Conservation (phyloP, 2,888 invertebrate species). For the Lasioglossum malachurum region DNA sequence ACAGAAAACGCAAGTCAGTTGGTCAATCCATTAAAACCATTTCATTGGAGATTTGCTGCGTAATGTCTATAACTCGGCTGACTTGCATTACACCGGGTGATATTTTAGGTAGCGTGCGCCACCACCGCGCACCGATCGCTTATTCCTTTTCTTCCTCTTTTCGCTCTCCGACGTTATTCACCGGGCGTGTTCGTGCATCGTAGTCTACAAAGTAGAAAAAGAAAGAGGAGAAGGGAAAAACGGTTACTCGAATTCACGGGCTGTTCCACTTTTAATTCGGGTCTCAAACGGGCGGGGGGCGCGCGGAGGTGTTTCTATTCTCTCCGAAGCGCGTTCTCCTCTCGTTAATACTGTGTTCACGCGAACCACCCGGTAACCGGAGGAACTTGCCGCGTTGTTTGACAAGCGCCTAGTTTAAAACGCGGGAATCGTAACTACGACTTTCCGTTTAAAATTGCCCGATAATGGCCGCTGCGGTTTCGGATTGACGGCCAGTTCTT, state of each 20-base stretch:
- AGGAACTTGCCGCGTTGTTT: conserved; percentile 48
- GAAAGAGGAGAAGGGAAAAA: background rate
- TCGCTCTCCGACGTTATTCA: background rate
- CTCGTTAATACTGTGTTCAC: background rate
- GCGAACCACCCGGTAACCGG: conserved; percentile 28
- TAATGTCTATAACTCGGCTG: conserved; percentile 69
- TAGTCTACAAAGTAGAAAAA: background rate
- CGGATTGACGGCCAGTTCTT: conserved; percentile 66
- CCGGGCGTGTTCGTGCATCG: background rate
- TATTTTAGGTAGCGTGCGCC: conserved; percentile 49
- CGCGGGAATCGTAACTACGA: conserved; percentile 61
- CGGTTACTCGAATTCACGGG: background rate
- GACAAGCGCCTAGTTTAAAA: conserved; percentile 49
- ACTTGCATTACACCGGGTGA: conserved; percentile 63
- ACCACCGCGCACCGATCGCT: conserved; percentile 23
- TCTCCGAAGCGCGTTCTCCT: no score
- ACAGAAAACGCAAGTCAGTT: conserved; percentile 70
- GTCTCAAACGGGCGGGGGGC: background rate
- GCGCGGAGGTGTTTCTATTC: background rate
- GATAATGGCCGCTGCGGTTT: conserved; percentile 68
- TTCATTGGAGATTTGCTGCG: conserved; percentile 67
- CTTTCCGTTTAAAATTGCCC: conserved; percentile 67
- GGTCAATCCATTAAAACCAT: conserved; percentile 73
- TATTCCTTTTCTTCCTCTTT: conserved; percentile 23
- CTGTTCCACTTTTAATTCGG: background rate